phyloP scores from a whole-genome alignment of 64 coral and sea anemone species.

The Stichodactyla helianthus region DNA sequence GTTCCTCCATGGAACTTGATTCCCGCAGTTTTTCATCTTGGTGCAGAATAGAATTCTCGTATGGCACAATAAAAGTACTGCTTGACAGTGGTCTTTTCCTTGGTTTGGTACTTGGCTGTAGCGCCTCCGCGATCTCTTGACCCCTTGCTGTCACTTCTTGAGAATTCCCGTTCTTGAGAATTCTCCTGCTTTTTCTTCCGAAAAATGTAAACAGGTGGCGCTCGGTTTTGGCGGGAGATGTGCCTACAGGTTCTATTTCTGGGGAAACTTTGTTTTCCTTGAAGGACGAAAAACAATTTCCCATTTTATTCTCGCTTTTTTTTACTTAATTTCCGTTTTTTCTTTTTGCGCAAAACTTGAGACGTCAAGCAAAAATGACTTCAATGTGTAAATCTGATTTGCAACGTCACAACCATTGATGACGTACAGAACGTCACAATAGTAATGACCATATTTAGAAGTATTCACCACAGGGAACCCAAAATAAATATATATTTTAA shows the following conservation, averaged over 20 bases:
- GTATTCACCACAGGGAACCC: constrained; percentile 6
- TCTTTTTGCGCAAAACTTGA: not conserved
- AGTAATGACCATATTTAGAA: not conserved
- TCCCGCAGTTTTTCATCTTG: not conserved
- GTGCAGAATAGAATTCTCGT: too few species aligned
- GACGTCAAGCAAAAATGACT: not conserved
- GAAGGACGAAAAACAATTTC: not conserved
- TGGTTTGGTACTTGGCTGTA: not conserved
- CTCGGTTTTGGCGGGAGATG: not conserved
- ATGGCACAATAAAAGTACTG: not conserved
- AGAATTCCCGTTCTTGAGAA: not conserved
- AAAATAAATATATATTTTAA: not conserved
- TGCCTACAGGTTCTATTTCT: not conserved
- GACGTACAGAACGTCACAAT: not conserved
- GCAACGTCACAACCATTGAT: not conserved
- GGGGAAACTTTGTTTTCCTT: not conserved
- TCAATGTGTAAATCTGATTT: not conserved
- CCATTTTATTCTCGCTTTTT: not conserved
- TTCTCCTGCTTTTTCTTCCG: too few species aligned
- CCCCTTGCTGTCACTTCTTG: not conserved
- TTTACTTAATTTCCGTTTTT: not conserved
- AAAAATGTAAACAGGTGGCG: not conserved
- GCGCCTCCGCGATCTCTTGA: too few species aligned
- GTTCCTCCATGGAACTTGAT: not conserved
- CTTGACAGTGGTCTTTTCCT: not conserved